Base-by-base conservation (phyloP, 2,888 invertebrate species). In the Amphiduros pacificus region DNA sequence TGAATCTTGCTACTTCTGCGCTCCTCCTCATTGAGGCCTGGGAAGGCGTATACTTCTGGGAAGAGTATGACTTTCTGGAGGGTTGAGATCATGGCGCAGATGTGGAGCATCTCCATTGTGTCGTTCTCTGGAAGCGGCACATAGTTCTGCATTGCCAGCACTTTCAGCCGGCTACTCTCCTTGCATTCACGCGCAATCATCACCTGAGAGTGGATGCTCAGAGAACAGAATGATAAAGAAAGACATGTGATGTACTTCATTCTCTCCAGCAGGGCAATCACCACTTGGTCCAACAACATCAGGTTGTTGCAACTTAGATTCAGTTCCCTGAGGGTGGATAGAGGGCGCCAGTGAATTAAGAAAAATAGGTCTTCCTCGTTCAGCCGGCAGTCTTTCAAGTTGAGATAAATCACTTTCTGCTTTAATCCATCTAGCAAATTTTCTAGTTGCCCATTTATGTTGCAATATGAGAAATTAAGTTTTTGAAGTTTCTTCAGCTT, bases 261-360 rank as follows among this genome's bases (percentile, higher is more conserved):
- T 31, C 55, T 61, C 52, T 68, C 58, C n/a, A 72, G 29, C 54
- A 72, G 22, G 14, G 55, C 53, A 5, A 69, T 40, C 26, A 69
- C 63, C 49, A 66, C 54, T 20, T 63, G 26, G 2, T 70, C 69
- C 2, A 67, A 60, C 6, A 62, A 52, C 52, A 67, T 63, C 22
- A 77, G 66, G 60, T 71, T 74, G 67, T 77, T 77, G 41, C 76
- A 67, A 64, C 77, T 75, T 32, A 77, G 62, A 61, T 77, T 76
- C 26, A 77, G 61, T 36, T 77, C 77, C 32, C 68, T 56, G 1
- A 77, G 62, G 11, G 57, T 61, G 1, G 60, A 9, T 24, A 74
- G 49, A 0, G 63, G 63, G 14, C 66, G 59, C 77, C 76, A 77
- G 44, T 69, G 54, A n/a, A 70, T 44, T 31, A 77, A 60, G 32